Conservation (phyloP, 2,113 vertebrate genomes). For the Ochotona curzoniae region DNA sequence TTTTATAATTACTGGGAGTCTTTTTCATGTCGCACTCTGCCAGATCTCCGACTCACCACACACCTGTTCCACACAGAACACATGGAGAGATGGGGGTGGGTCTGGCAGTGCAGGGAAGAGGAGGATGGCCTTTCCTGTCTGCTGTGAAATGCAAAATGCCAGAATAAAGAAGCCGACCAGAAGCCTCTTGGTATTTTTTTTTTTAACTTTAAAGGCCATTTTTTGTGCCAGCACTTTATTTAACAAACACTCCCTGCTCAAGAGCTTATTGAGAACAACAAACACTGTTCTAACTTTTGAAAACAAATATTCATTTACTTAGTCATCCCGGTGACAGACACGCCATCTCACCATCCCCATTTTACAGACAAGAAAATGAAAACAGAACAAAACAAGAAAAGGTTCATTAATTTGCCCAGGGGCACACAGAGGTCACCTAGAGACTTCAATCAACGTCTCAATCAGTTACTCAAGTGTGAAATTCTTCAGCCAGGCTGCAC, state of each 20-base stretch:
- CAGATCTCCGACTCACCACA: conserved; percentile 28
- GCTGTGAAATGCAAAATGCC: not conserved
- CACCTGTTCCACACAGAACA: conserved; percentile 61
- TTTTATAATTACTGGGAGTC: conserved; percentile 73
- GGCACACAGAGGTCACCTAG: not conserved
- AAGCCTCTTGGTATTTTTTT: not conserved
- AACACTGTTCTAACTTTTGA: not conserved
- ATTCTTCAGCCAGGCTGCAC: fast-evolving
- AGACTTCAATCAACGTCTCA: not conserved
- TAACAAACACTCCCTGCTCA: not conserved
- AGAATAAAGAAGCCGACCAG: not conserved
- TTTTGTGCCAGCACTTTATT: not conserved
- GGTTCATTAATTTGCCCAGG: not conserved
- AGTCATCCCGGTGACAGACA: not conserved
- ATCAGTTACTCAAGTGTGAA: fast-evolving
- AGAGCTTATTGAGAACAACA: not conserved
- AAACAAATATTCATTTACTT: not conserved
- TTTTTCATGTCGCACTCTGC: conserved; percentile 51
- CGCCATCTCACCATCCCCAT: not conserved
- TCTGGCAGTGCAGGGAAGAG: not conserved
- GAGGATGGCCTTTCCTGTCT: not conserved
- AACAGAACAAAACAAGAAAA: not conserved
- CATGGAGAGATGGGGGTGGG: not conserved
- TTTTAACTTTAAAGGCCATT: not conserved
- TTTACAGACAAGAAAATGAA: not conserved